Percentiles rank a stretch among this genome's conserved stretches.
Conservation (phyloP, 2,113 vertebrate genomes). For the Hyaena hyaena region DNA sequence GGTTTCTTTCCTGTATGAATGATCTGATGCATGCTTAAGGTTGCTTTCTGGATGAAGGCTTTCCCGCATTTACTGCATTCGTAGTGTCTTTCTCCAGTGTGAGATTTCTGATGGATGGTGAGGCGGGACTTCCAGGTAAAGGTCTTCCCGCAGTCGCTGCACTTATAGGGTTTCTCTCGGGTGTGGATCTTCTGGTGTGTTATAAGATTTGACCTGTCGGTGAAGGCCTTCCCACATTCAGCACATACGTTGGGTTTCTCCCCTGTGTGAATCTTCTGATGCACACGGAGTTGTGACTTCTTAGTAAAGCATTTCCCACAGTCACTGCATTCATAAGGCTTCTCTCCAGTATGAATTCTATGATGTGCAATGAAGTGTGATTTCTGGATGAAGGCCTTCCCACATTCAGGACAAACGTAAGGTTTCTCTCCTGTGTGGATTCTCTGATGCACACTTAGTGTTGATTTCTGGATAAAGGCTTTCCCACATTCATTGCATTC, state of each 20-base stretch:
- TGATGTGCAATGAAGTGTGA: conserved; percentile 77
- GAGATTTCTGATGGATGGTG: conserved; percentile 74
- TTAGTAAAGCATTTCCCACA: conserved; percentile 82
- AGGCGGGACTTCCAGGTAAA: conserved; percentile 76
- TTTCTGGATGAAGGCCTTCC: conserved; percentile 75
- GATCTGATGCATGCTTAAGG: conserved; percentile 68
- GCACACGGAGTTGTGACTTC: conserved; percentile 62
- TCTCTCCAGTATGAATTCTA: conserved; percentile 73
- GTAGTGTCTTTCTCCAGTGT: conserved; percentile 75
- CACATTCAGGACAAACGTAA: conserved; percentile 71
- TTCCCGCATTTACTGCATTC: conserved; percentile 74
- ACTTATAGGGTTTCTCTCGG: conserved; percentile 75
- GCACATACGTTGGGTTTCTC: conserved; percentile 68
- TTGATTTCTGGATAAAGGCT: conserved; percentile 77
- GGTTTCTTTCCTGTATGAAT: conserved; percentile 72
- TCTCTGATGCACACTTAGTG: conserved; percentile 73
- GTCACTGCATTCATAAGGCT: conserved; percentile 69
- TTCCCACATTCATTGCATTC: conserved; percentile 78
- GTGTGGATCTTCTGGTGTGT: conserved; percentile 77
- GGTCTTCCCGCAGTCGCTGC: conserved; percentile 72
- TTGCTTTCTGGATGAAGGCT: conserved; percentile 74
- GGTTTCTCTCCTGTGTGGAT: conserved; percentile 80
- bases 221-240: conserved; percentile 77
- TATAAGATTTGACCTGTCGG: conserved; percentile 65
- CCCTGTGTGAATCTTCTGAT: conserved; percentile 75